Base-by-base conservation (phyloP, 2,888 invertebrate species). In the Rhamphomyia laevipes region DNA sequence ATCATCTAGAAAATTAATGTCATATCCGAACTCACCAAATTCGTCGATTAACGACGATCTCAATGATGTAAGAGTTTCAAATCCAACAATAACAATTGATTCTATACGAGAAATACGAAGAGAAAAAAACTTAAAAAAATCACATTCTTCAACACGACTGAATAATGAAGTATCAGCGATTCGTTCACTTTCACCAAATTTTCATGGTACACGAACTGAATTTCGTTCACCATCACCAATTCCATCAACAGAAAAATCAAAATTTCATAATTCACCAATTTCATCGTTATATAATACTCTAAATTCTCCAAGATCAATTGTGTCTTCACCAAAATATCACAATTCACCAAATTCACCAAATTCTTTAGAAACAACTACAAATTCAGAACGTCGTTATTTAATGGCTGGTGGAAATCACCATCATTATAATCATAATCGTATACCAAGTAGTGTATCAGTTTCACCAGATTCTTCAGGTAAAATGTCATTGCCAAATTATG, bases 331-430 rank as follows among this genome's bases (percentile, higher is more conserved):
- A 2, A 16, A 7, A 12, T 10, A 15, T 16, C 55, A 47, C 52
- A 61, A 11, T 45, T 66, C 66, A 5, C 65, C 64, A 0, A 51
- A 60, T n/a, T 47, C 31, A 33, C 16, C 5, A 40, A 31, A 17
- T 11, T 40, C 18, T 4, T 49, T 63, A 18, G 61, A 66, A 49
- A 63, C 61, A 44, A 64, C 66, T 12, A 59, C 61, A 4, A 61
- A 53, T n/a, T 63, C 65, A 0, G 63, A 65, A 17, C 60, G 61
- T 15, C 58, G 59, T 0, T 55, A 56, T 38, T 46, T 62, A 6
- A 44, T 33, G 12, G 21, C 38, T 17, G 10, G 15, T 11, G 15
- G 30, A 27, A 27, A 38, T 35, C 23, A 27, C 9, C 23, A 27
- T 38, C 45, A 11, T 48, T 16, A 27, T n/a, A n/a, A n/a, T n/a